phyloP scores from a whole-genome alignment of 1,140 invertebrate genomes.

The Adoxophyes honmai region DNA sequence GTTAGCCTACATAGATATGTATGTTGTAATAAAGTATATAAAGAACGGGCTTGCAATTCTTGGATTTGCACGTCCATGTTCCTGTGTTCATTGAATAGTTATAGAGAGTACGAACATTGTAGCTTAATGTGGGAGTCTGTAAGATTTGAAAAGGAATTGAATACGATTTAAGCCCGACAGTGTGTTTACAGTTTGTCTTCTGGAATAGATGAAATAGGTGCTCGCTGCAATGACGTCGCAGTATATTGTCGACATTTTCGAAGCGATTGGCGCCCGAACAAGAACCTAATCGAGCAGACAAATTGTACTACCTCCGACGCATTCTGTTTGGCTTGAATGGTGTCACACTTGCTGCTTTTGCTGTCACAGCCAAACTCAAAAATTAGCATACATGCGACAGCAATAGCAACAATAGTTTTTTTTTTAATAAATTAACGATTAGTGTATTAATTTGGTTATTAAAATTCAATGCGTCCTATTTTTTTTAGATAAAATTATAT shows the following conservation, averaged over 20 bases:
- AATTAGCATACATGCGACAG: constrained; percentile 23
- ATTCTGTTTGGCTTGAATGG: no score
- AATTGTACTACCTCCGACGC: no score
- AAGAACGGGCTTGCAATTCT: constrained; percentile 29
- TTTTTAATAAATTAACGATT: constrained; percentile 31
- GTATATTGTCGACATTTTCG: no score
- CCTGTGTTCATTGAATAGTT: constrained; percentile 63
- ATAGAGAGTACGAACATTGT: constrained; percentile 26
- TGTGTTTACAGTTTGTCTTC: no score
- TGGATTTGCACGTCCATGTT: constrained; percentile 53
- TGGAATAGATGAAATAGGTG: no score
- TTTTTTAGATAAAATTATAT: constrained; percentile 34
- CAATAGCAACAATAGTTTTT: constrained; percentile 28
- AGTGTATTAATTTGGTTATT: constrained; percentile 24
- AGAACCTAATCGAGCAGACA: no score
- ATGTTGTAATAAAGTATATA: constrained; percentile 25
- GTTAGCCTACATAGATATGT: constrained; percentile 35
- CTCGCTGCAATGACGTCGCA: no score
- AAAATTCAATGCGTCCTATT: constrained; percentile 48
- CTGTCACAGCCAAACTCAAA: constrained; percentile 14
- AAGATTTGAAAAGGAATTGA: constrained; percentile 25
- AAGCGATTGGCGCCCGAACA: no score
- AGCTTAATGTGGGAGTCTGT: constrained; percentile 19
- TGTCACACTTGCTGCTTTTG: constrained; percentile 25
- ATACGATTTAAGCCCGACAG: no score